Percentiles rank a stretch among this genome's conserved stretches.
Conservation (phyloP, 2,797 vertebrate genomes). For the Macropus fuliginosus region DNA sequence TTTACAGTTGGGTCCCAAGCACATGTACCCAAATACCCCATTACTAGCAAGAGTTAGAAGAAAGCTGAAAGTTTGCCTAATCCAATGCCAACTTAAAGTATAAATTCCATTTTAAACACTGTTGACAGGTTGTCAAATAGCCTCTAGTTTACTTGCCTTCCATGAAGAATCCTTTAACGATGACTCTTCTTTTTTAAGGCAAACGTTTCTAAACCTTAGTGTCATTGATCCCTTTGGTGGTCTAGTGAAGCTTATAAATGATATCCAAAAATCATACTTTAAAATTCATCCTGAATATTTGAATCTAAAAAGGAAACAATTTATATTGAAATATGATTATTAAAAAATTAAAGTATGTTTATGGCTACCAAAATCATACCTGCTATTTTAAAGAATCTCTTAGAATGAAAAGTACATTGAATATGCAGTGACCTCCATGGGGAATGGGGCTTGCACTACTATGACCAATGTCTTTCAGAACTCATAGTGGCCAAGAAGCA, state of each 20-base stretch:
- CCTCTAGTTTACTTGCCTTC: not conserved
- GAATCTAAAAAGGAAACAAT: not conserved
- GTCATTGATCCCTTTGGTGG: not conserved
- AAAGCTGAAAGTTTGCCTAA: not conserved
- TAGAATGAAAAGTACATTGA: not conserved
- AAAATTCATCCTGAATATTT: not conserved
- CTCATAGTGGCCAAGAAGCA: not conserved
- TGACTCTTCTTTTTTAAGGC: not conserved
- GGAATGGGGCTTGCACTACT: not conserved
- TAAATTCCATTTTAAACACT: not conserved
- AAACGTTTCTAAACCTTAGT: not conserved
- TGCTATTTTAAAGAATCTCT: not conserved
- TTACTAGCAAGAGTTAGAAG: not conserved
- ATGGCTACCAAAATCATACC: not conserved
- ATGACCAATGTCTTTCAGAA: not conserved
- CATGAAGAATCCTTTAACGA: not conserved
- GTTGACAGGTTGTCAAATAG: not conserved
- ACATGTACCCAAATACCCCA: too few species aligned
- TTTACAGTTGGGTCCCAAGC: too few species aligned
- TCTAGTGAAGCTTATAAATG: not conserved
- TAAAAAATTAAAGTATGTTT: not conserved
- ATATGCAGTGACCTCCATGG: not conserved
- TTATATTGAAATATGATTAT: not conserved
- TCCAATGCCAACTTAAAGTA: not conserved
- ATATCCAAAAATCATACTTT: not conserved